phyloP scores from a whole-genome alignment of 2,888 invertebrate genomes.

The Ptycholaimellus sp. region DNA sequence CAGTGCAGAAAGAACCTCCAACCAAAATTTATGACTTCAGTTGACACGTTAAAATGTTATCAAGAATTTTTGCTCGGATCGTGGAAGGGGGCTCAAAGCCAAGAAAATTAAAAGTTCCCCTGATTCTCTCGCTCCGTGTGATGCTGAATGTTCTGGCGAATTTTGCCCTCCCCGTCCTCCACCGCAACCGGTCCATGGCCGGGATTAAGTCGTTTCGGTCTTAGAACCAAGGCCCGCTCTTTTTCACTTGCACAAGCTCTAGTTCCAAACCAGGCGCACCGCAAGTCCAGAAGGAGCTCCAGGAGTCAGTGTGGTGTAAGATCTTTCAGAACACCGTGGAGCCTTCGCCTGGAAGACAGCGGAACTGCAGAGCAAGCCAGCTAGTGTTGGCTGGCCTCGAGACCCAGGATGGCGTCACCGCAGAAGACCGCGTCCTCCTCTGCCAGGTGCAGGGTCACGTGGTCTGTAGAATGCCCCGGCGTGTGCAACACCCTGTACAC shows the following conservation, averaged over 20 bases:
- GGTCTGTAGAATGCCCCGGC: constrained; percentile 81
- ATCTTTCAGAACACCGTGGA: constrained; percentile 35
- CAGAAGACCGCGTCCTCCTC: constrained; percentile 70
- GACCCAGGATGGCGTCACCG: constrained; percentile 73
- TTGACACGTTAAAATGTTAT: too few species aligned
- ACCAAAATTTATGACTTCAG: too few species aligned
- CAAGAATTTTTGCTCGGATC: too few species aligned
- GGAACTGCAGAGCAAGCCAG: not conserved
- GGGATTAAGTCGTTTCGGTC: too few species aligned
- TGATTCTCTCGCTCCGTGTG: constrained; percentile 55
- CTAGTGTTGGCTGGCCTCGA: constrained; percentile 3
- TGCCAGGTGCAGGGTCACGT: constrained; percentile 48
- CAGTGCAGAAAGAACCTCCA: too few species aligned
- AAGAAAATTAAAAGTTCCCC: too few species aligned
- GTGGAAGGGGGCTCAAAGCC: too few species aligned
- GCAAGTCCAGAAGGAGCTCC: constrained; percentile 44
- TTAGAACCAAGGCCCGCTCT: too few species aligned
- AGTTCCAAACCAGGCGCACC: too few species aligned
- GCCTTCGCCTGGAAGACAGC: constrained; percentile 5
- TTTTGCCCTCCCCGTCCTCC: constrained; percentile 42
- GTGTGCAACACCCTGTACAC: constrained; percentile 38
- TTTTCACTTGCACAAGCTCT: too few species aligned
- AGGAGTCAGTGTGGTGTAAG: constrained; percentile 67
- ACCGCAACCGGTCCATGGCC: constrained; percentile 31
- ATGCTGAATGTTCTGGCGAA: constrained; percentile 63